Conservation (phyloP, 2,888 invertebrate species). For the Drosophila fulvimacula region DNA sequence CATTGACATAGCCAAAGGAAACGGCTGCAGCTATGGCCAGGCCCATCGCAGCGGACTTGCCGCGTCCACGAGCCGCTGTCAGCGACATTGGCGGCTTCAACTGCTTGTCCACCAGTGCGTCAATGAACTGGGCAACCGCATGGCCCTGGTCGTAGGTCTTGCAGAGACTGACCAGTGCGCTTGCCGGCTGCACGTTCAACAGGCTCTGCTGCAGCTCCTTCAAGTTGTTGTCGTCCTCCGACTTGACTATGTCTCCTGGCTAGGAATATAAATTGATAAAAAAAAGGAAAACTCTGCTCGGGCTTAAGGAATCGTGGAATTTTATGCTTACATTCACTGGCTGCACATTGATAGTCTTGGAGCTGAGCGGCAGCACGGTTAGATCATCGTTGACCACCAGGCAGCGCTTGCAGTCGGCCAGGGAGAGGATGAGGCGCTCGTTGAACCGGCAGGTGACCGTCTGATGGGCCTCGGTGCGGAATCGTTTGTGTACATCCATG, state of each 20-base stretch:
- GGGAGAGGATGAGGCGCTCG: constrained; percentile 96
- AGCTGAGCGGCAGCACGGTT: constrained; percentile 95
- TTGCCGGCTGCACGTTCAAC: constrained; percentile 96
- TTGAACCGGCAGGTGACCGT: constrained; percentile 97
- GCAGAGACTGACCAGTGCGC: constrained; percentile 94
- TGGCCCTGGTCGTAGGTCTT: constrained; percentile 97
- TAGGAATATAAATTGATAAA: constrained; percentile 20
- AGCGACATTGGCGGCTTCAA: constrained; percentile 95
- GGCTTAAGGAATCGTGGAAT: too few species aligned
- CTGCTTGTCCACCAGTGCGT: constrained; percentile 96
- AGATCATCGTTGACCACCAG: constrained; percentile 97
- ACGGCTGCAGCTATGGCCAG: constrained; percentile 95
- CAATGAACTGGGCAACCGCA: constrained; percentile 95
- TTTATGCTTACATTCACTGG: constrained; percentile 86
- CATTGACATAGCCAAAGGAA: constrained; percentile 92
- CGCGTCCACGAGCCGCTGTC: constrained; percentile 98
- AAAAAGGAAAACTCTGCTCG: too few species aligned
- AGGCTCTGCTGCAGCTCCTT: constrained; percentile 92
- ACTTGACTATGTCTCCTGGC: constrained; percentile 81
- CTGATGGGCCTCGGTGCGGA: constrained; percentile 96
- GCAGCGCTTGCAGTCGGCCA: constrained; percentile 94
- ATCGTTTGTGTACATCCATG: constrained; percentile 99
- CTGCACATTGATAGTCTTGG: constrained; percentile 92
- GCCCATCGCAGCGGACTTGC: constrained; percentile 98
- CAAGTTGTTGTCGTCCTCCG: constrained; percentile 87